Evolutionary conservation across 1,140 invertebrate species (phyloP).

Genomic region (Sweltsa coloradensis): DNA sequence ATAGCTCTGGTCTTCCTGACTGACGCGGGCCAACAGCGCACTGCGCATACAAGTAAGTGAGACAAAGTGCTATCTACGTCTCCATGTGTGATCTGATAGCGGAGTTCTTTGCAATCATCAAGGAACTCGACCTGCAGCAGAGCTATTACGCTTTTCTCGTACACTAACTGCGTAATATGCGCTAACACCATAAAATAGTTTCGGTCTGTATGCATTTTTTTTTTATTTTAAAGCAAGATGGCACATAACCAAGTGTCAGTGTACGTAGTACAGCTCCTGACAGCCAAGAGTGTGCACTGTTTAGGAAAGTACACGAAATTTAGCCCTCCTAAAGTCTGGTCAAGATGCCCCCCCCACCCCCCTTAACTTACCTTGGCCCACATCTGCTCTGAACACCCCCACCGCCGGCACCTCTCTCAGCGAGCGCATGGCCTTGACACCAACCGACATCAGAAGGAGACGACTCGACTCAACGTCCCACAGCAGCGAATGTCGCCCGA

Average conservation of each 20-base stretch:
- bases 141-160: no score
- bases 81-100: no score
- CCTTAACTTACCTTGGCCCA: slow-evolving; percentile 28
- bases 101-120: no score
- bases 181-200: no score
- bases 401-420: slow-evolving; percentile 59
- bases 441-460: slow-evolving; percentile 43
- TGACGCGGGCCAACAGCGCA: no score
- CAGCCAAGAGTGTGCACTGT: no score
- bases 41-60: no score
- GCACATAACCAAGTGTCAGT: not conserved
- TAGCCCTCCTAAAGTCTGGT: not conserved
- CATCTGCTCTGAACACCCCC: slow-evolving; percentile 50
- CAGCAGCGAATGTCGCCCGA: slow-evolving; percentile 74
- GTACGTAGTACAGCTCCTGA: not conserved
- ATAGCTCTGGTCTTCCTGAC: no score
- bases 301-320: not conserved
- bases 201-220: slow-evolving; percentile 24
- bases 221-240: not conserved
- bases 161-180: no score
- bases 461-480: slow-evolving; percentile 32
- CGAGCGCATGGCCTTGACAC: slow-evolving; percentile 36
- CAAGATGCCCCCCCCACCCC: no score
- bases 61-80: no score
- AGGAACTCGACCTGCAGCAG: no score